Conservation (phyloP, 1,140 invertebrate species). For the Zophobas atratus region DNA sequence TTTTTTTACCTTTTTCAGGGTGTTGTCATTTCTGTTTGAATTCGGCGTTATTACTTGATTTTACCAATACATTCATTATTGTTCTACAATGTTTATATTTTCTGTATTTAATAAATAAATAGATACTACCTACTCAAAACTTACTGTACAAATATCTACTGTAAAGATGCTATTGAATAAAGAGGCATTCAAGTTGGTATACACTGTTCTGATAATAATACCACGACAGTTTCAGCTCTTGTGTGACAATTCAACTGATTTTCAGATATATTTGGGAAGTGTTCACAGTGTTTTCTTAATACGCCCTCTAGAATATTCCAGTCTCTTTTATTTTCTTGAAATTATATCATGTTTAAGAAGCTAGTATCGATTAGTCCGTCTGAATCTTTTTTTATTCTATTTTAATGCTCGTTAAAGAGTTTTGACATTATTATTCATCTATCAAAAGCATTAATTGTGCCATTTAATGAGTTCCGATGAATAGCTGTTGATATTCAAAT, state of each 20-base stretch:
- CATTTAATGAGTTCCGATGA: conserved; percentile 34
- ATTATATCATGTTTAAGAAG: conserved; percentile 15
- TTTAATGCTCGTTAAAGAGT: conserved; percentile 33
- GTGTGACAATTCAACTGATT: background rate
- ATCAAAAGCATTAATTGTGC: conserved; percentile 14
- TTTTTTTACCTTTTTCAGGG: no score
- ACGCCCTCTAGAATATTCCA: conserved; percentile 23
- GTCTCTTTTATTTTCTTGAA: conserved; percentile 16
- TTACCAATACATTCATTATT: no score
- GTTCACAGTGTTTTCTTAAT: conserved; percentile 9
- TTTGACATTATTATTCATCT: conserved; percentile 19
- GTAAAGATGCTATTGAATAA: conserved; percentile 10
- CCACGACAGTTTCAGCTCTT: background rate
- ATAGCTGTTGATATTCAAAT: conserved; percentile 31
- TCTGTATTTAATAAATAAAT: no score
- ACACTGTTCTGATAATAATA: background rate
- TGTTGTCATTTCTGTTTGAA: no score
- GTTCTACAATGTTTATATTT: no score
- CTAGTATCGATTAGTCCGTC: conserved; percentile 19
- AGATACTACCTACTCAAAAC: no score
- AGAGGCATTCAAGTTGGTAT: background rate
- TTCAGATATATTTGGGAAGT: conserved; percentile 9
- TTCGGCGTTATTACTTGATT: no score
- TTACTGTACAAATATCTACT: background rate
- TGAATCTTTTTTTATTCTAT: conserved; percentile 34